Evolutionary conservation across 2,797 vertebrate genomes (phyloP), one percentile per base, ranked within the genome.

Genomic region (Amphiprion clarkii): DNA sequence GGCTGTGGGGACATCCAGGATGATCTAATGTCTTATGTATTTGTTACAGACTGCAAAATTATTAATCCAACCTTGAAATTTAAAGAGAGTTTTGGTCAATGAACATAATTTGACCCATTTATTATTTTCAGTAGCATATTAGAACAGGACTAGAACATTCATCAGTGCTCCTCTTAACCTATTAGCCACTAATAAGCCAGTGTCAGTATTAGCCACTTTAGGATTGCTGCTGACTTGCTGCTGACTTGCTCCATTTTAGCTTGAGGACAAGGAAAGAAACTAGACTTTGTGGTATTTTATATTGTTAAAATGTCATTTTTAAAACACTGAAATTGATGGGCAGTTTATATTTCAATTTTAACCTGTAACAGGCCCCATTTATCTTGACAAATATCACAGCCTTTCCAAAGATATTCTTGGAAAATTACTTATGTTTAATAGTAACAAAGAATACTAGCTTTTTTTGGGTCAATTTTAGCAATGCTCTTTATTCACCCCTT

Each of bases 161-260:
- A 40, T 63, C 51, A 60, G 42, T 66, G 44, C 21, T 78, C 61
- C 54, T 75, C 78, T 86, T 77, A 85, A 78, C 78, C 70, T 82
- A 78, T 88, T 77, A 85, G 63, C 62, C 58, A 55, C 76, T 73
- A 56, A 73, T 88, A 86, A 89, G 81, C 80, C 59, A 74, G 25
- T 75, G 71, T 85, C 70, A 84, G 68, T 33, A 81, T 90, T 84
- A 85, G 48, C 51, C 60, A 48, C 69, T 75, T 67, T 39, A 56
- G 33, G 17, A 14, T 46, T 53, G 65, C 75, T 70, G 52, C 39
- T 74, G 17, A 36, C 23, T 67, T 12, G 3, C 44, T 14, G 2
- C 55, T 71, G 3, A 27, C 51, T 70, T 51, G 6, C 42, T 67
- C 53, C 60, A 25, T 55, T 59, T 74, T 14, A 82, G 36, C 54